Base-by-base conservation (phyloP, 2,888 invertebrate species). In the Drosophila multiciliata region DNA sequence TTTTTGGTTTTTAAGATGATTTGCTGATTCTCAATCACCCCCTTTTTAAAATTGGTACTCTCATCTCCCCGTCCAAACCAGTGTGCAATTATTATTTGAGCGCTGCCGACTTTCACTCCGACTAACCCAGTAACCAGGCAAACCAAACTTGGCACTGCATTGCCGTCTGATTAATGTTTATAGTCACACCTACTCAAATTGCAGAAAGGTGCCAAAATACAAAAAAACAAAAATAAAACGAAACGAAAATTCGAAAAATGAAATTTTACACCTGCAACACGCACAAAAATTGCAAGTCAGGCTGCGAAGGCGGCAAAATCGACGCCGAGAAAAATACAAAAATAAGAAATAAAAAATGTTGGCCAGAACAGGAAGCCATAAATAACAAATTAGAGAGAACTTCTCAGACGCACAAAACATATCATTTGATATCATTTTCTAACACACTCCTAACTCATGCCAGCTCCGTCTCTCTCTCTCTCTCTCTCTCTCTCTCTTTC, bases 351-450 rank as follows among this genome's bases (percentile, higher is more conserved):
- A 52, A 57, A 38, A 52, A 38, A 64, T 49, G 61, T 66, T 67
- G 66, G 70, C 40, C 49, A 33, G n/a, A 70, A 75, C 86, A 89
- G 87, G 90, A 87, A 87, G 82, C 82, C 79, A 90, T 87, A 87
- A 87, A 87, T 87, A 88, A 90, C 40, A 82, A 82, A 81, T 86
- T 79, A 83, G 90, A 89, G 87, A 83, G 55, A 26, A 72, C 66
- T 75, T 72, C 73, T 68, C 52, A 66, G 63, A 60, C 67, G 42
- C 66, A 62, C 73, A 75, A 66, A 90, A 79, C 82, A 79, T 90
- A 90, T 87, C 73, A 90, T 87, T 90, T 90, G 78, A 77, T 78
- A 90, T 79, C 64, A 86, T 83, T 87, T 85, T 85, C 87, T 89
- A 90, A 87, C 78, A 75, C 80, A 55, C 57, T 59, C 32, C 66